Evolutionary conservation across 2,888 invertebrate species (phyloP).

Genomic region (Rhaphigaster nebulosa): DNA sequence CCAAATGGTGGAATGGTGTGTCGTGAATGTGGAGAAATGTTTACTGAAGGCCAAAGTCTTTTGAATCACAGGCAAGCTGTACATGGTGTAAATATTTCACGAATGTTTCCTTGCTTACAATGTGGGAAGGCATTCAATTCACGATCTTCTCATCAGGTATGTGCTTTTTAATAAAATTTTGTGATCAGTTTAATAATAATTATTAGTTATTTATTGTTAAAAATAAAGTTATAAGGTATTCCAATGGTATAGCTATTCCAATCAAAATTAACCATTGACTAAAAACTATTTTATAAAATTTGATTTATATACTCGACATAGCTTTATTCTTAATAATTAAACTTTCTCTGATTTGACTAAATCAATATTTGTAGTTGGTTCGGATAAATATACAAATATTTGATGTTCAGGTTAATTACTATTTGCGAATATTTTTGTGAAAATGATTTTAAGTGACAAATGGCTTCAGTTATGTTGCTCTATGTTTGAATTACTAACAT

Average conservation of each 20-base stretch:
- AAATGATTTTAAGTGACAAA: too few species aligned
- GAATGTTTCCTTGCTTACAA: conserved; percentile 85
- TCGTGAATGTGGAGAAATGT: conserved; percentile 79
- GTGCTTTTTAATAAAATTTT: not conserved
- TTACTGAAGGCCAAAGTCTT: conserved; percentile 78
- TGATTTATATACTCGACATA: too few species aligned
- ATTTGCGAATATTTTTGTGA: too few species aligned
- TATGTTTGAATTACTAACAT: too few species aligned
- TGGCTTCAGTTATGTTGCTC: too few species aligned
- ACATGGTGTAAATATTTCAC: conserved; percentile 68
- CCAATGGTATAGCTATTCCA: too few species aligned
- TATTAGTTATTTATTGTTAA: not conserved
- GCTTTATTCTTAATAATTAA: too few species aligned
- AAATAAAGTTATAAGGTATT: not conserved
- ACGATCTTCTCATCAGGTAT: conserved; percentile 66
- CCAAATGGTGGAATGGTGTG: conserved; percentile 71
- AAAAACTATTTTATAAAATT: too few species aligned
- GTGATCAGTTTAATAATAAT: not conserved
- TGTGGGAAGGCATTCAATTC: conserved; percentile 91
- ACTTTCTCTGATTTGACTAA: too few species aligned
- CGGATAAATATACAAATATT: too few species aligned
- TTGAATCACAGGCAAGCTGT: conserved; percentile 79
- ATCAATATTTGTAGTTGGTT: too few species aligned
- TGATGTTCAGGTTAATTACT: not conserved
- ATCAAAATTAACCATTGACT: too few species aligned